Base-by-base conservation (phyloP, 2,797 vertebrate species). In the Gymnocypris eckloni region DNA sequence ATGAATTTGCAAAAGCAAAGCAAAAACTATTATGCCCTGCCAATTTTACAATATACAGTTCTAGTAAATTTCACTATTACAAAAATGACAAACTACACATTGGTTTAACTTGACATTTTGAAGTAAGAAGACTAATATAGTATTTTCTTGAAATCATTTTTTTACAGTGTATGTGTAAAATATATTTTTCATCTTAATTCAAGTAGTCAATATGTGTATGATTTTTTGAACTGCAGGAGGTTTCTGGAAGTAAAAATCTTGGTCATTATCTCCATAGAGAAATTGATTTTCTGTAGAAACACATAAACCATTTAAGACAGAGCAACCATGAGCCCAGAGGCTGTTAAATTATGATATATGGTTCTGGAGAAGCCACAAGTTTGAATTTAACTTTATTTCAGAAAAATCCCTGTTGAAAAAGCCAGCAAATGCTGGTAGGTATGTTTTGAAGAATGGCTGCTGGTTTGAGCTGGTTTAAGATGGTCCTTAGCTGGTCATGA, bases 171-270 rank as follows among this genome's bases (percentile, higher is more conserved):
- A 37, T 37, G 18, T 39, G 9, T 39, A 56, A 56, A 37, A 77
- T 1, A 39, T 77, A 39, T 56, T 39, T 77, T 56, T 77, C 6
- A 20, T 33, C 52, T 52, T 33, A 41, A 56, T 54, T 59, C 6
- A n/a, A 15, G 33, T 77, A 39, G 18, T n/a, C 20, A 67, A 77
- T 59, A 78, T 59, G 3, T 39, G 4, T 1, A 52, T 75, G n/a
- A 10, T 50, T 20, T 18, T 76, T 8, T 77, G 37, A 41, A 39
- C 22, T 41, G 13, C 33, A 41, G 11, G 4, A 13, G 16, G 33
- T 59, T 77, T 78, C 52, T 22, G 8, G 33, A 78, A 59, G 54
- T 41, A n/a, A 59, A 76, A 59, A 78, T 59, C 22, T 37, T 15
- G 8, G 39, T 78, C 37, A 59, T 2, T 78, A 37, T 59, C 12